Evolutionary conservation across 2,113 vertebrate genomes (phyloP).

Genomic region (Acrocephalus kingi): DNA sequence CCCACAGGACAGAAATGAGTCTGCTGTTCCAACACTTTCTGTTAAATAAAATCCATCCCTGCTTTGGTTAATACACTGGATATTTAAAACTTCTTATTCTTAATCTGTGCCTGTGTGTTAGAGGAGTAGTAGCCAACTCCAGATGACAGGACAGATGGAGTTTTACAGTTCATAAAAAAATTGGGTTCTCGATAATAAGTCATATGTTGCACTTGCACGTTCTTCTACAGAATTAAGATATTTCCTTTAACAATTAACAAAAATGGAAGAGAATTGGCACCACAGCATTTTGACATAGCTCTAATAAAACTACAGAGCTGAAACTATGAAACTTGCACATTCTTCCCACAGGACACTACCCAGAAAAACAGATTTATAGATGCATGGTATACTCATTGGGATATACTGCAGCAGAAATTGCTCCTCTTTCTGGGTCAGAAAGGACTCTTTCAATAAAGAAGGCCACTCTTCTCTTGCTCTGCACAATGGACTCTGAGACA

Average conservation of each 20-base stretch:
- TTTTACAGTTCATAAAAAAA: slow-evolving; percentile 53
- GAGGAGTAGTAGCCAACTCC: slow-evolving; percentile 56
- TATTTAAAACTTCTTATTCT: slow-evolving; percentile 51
- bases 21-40: background rate
- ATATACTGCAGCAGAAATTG: background rate
- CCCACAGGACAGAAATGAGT: background rate
- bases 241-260: slow-evolving; percentile 49
- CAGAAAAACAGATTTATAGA: slow-evolving; percentile 32
- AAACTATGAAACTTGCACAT: background rate
- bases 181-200: slow-evolving; percentile 36
- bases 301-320: slow-evolving; percentile 17
- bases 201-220: slow-evolving; percentile 32
- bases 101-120: slow-evolving; percentile 15
- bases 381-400: background rate
- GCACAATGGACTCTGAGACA: background rate
- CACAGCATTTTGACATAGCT: background rate
- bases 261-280: slow-evolving; percentile 17
- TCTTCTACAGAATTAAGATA: slow-evolving; percentile 57
- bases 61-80: slow-evolving; percentile 25
- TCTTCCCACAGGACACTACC: slow-evolving; percentile 32
- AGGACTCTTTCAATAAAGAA: background rate
- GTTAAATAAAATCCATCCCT: slow-evolving; percentile 3
- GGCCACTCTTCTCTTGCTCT: background rate
- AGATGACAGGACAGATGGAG: slow-evolving; percentile 68
- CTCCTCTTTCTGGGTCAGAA: background rate